These are phyloP conservation scores for Anas capensis DNA, from an alignment of 2,797 vertebrate species.

Conservation along the genomic window DNA sequence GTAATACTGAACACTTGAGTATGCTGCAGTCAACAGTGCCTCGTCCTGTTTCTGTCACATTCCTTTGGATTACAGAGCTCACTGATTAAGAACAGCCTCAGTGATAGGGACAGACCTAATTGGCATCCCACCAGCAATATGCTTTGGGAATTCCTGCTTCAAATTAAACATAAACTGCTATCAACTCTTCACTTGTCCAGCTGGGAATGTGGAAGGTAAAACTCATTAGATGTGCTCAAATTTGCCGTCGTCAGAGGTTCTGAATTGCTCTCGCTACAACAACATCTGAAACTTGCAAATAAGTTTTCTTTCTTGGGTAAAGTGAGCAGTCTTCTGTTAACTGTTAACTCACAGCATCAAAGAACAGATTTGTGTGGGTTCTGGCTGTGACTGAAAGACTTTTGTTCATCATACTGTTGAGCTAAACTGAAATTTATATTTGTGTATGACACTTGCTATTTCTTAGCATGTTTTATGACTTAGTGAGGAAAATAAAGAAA, in stretches of 20 bases:
- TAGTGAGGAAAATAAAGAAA: not conserved
- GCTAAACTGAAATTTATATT: not conserved
- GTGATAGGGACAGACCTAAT: not conserved
- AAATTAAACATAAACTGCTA: constrained; percentile 42
- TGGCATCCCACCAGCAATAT: constrained; percentile 22
- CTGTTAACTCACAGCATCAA: not conserved
- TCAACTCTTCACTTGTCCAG: constrained; percentile 20
- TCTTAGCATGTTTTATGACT: not conserved
- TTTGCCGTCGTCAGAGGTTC: constrained; percentile 8
- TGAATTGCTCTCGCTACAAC: not conserved
- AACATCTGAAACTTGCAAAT: not conserved
- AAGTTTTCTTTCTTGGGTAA: not conserved
- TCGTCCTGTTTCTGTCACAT: constrained; percentile 11
- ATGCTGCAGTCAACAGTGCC: not conserved
- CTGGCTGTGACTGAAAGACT: not conserved
- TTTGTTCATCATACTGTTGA: not conserved
- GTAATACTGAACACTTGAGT: not conserved
- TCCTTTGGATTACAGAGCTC: constrained; percentile 13
- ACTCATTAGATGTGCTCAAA: constrained; percentile 19
- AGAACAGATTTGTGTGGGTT: not conserved
- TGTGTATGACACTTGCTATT: not conserved
- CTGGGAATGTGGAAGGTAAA: constrained; percentile 41
- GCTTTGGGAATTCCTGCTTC: constrained; percentile 43
- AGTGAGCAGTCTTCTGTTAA: not conserved
- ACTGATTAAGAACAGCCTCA: not conserved